A percentile compares a stretch with the other conserved stretches of the same genome.
These are phyloP conservation scores for Xenentodon cancila DNA, from an alignment of 2,797 vertebrate genomes.

Conservation along the genomic window DNA sequence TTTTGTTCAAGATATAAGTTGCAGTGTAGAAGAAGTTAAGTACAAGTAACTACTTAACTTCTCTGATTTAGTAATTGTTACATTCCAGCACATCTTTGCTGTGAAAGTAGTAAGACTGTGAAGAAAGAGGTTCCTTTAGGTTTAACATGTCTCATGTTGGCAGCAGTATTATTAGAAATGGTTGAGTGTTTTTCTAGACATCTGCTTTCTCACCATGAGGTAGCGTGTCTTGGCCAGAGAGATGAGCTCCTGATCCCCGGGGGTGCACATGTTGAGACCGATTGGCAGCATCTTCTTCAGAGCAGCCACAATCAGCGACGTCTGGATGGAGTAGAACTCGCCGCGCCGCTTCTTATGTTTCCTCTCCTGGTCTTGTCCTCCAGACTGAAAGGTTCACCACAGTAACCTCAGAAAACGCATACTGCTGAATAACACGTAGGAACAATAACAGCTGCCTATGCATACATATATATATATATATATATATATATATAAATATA, in stretches of 20 bases:
- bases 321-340: slow-evolving; percentile 97
- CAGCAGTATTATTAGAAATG: not conserved
- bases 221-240: slow-evolving; percentile 94
- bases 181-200: not conserved
- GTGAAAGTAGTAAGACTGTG: no score
- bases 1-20: no score
- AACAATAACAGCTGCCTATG: no score
- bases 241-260: slow-evolving; percentile 98
- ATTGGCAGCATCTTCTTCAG: slow-evolving; percentile 99
- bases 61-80: not conserved
- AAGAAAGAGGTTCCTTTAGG: not conserved
- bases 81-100: not conserved
- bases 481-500: not conserved
- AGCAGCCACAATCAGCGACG: slow-evolving; percentile 95
- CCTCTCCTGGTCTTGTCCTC: slow-evolving; percentile 97
- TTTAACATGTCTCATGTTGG: not conserved
- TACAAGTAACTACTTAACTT: no score
- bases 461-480: not conserved
- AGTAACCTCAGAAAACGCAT: slow-evolving; percentile 31
- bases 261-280: slow-evolving; percentile 98
- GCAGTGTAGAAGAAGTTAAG: no score
- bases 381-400: slow-evolving; percentile 83
- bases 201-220: slow-evolving; percentile 84
- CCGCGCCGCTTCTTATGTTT: slow-evolving; percentile 95
- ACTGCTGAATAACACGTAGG: not conserved